Base-by-base conservation (phyloP, 2,888 invertebrate species). In the Ormyrus rosae region DNA sequence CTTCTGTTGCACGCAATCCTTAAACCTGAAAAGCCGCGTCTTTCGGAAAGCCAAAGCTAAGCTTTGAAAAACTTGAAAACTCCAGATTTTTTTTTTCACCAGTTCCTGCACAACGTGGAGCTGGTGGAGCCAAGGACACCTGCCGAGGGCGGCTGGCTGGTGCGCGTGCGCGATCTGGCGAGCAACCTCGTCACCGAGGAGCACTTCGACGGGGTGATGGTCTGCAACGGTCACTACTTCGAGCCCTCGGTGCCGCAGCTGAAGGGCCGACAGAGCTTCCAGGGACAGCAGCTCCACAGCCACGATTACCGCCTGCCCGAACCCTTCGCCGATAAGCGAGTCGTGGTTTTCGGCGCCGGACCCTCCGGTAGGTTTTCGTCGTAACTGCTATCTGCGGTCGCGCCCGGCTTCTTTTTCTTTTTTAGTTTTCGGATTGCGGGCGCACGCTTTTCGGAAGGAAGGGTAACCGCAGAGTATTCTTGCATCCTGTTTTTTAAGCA, bases 211-310 rank as follows among this genome's bases (percentile, higher is more conserved):
- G 90, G 87, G 2, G 86, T 91, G 53, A 90, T 91, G 89, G 87
- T 91, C 8, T 91, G 91, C 84, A 91, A 91, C 78, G 91, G 91
- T 2, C 93, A 93, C 87, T 93, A 93, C 84, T 91, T 92, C 61
- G 89, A 91, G 19, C 93, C 93, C 0, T 86, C 88, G 58, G 75
- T 90, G 9, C 93, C 93, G 0, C 83, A 86, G 4, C 86, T 93
- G 55, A 86, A 88, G 70, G 92, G 93, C 5, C 64, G 13, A 0
- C 89, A 91, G 0, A 74, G 84, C 6, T 92, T 92, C 85, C 82
- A 85, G 72, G 91, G 91, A 19, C 80, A 84, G 50, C 88, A 89
- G 81, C 80, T 90, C 19, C 91, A 91, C 84, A 91, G 91, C 80
- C 91, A 91, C 82, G 91, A 91, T 85, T 91, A 91, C 79, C 87